phyloP scores from a whole-genome alignment of 1,140 invertebrate genomes.

The Drosophila takahashii region DNA sequence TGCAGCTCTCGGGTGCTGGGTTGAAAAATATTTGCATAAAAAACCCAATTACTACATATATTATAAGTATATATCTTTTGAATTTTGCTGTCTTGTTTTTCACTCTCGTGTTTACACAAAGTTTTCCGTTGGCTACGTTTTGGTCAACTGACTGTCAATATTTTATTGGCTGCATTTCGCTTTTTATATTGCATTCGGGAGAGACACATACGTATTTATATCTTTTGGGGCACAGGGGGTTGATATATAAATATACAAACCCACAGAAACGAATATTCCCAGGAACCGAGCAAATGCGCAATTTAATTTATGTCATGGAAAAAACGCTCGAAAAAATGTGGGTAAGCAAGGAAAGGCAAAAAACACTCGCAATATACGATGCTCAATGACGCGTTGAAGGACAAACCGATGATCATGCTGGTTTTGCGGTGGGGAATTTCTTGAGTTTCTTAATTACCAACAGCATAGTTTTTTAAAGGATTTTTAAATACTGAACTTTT shows the following conservation, averaged over 20 bases:
- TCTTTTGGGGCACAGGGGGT: not conserved
- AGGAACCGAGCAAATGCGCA: constrained; percentile 33
- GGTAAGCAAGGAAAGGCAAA: constrained; percentile 8
- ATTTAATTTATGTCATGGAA: constrained; percentile 58
- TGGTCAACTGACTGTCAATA: constrained; percentile 59
- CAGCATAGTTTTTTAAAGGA: too few species aligned
- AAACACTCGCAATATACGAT: constrained; percentile 1
- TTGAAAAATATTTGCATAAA: not conserved
- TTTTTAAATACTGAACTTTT: too few species aligned
- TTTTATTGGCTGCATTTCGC: constrained; percentile 50
- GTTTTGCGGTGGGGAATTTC: not conserved
- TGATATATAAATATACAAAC: constrained; percentile 3
- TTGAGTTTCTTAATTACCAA: too few species aligned
- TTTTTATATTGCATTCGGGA: constrained; percentile 34
- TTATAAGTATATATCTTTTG: not conserved
- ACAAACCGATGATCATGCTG: not conserved
- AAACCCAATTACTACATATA: constrained; percentile 7
- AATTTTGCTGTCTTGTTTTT: not conserved
- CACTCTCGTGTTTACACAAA: constrained; percentile 43
- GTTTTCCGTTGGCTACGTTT: constrained; percentile 26
- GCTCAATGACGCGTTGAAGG: not conserved
- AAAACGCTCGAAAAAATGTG: constrained; percentile 15
- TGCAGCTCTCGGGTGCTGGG: constrained; percentile 6
- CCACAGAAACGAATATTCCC: constrained; percentile 29
- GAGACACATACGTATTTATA: not conserved